Base-by-base conservation (phyloP, 2,888 invertebrate species). In the Pecten maximus region DNA sequence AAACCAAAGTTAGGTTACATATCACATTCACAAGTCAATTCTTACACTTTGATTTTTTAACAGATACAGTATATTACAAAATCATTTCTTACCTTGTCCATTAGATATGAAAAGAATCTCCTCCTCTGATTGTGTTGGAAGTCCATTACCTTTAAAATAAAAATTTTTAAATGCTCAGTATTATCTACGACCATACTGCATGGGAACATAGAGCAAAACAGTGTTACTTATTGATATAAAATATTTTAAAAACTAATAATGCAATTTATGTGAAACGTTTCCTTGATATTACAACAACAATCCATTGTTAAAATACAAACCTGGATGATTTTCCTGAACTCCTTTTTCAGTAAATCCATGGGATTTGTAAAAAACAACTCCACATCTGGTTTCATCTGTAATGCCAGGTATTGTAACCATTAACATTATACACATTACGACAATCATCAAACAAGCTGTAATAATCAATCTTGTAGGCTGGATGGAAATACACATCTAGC, bases 351-450 rank as follows among this genome's bases (percentile, higher is more conserved):
- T 23, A 95, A 89, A 74, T 95, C 94, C 60, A 92, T 74, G 6
- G 95, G 95, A 92, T 95, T 95, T 40, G 93, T 93, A 91, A 96
- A 96, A 92, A 95, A 96, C 39, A 94, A 90, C 89, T 96, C 95
- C 40, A 96, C 95, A 91, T 96, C 95, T 88, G 95, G 95, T 91
- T 96, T 95, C 95, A 96, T 94, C 95, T 95, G 87, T n/a, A 50
- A 74, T 54, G 23, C 4, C 4, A 54, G 4, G 44, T 10, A 12
- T 44, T 44, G 12, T 44, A 44, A 44, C 12, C 12, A 10, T 44
- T 44, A n/a, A n/a, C n/a, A n/a, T n/a, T n/a, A n/a, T n/a, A n/a
- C n/a, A n/a, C n/a, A n/a, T n/a, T n/a, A n/a, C n/a, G n/a, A n/a
- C n/a, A n/a, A n/a, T n/a, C n/a, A n/a, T n/a, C n/a, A n/a, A n/a